Evolutionary conservation across 2,113 vertebrate species (phyloP), one percentile per base, ranked within the genome.

Genomic region (Chauna torquata): DNA sequence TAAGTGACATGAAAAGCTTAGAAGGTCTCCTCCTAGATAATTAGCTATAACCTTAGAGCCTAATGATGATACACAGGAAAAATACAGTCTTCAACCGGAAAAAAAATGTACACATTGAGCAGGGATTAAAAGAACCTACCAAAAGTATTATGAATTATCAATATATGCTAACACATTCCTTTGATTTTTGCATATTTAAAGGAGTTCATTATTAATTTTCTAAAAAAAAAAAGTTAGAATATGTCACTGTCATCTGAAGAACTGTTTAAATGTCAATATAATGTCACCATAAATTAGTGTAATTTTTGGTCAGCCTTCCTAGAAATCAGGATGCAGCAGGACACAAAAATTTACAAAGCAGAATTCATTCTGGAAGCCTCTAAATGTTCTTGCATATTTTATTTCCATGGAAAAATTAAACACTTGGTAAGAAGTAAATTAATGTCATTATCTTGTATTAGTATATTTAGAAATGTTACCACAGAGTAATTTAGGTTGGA

Each of bases 1-100:
- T 93, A 95, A 92, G 87, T 91, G 90, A 93, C 70, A 92, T 80
- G 75, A 92, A 81, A 92, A 92, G 44, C 75, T 87, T 55, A 76
- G 65, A 91, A 88, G 61, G 55, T 80, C 18, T 96, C 77, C 45
- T 95, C 58, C 68, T 71, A 77, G 64, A 59, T 85, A 92, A 95
- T 85, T 92, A 96, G 71, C 88, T 92, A 62, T 14, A 85, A 59
- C 30, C 34, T 65, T 84, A 45, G 20, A 88, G 34, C 80, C 40
- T 47, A 80, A 50, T 62, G 57, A 86, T 69, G 49, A 95, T 79
- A 70, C 59, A 82, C 50, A 90, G 66, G 25, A 81, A 80, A 88
- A 92, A 87, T 52, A 80, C 18, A 25, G 38, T 52, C 19, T 74
- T 76, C 55, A 91, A 58, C 19, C 44, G 47, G 45, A 52, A 82